Percentiles rank a stretch among this genome's conserved stretches.
phyloP scores from a whole-genome alignment of 2,113 vertebrate species.

The Bufo bufo region DNA sequence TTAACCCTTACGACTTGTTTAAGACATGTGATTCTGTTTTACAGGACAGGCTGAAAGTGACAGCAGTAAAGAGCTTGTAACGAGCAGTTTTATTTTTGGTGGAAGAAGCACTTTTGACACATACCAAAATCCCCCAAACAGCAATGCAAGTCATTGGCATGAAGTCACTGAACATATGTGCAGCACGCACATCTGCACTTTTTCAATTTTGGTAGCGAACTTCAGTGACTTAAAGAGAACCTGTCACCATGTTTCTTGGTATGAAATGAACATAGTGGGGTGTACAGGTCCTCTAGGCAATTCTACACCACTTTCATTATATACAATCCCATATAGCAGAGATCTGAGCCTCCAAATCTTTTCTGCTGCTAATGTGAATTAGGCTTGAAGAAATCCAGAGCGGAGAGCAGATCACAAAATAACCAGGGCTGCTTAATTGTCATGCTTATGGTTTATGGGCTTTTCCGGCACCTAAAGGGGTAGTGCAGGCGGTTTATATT shows the following conservation, averaged over 20 bases:
- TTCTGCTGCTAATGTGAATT: too few relatives aligned
- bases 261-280: neutral
- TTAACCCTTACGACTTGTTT: neutral
- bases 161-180: constrained; percentile 15
- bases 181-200: neutral
- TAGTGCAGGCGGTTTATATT: too few relatives aligned
- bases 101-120: constrained; percentile 1
- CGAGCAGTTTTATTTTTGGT: neutral
- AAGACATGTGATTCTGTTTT: neutral
- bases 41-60: neutral
- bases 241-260: neutral
- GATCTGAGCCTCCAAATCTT: too few relatives aligned
- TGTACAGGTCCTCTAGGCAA: too few relatives aligned
- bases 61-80: neutral
- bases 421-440: too few relatives aligned
- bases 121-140: constrained; percentile 13
- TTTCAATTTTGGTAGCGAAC: neutral
- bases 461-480: too few relatives aligned
- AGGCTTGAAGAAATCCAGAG: too few relatives aligned
- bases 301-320: too few relatives aligned
- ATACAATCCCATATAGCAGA: too few relatives aligned
- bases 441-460: too few relatives aligned
- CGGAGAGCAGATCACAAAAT: too few relatives aligned
- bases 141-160: constrained; percentile 13
- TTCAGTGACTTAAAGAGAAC: neutral